Evolutionary conservation across 2,113 vertebrate species (phyloP), one percentile per base, ranked within the genome.

Genomic region (Engystomops pustulosus): DNA sequence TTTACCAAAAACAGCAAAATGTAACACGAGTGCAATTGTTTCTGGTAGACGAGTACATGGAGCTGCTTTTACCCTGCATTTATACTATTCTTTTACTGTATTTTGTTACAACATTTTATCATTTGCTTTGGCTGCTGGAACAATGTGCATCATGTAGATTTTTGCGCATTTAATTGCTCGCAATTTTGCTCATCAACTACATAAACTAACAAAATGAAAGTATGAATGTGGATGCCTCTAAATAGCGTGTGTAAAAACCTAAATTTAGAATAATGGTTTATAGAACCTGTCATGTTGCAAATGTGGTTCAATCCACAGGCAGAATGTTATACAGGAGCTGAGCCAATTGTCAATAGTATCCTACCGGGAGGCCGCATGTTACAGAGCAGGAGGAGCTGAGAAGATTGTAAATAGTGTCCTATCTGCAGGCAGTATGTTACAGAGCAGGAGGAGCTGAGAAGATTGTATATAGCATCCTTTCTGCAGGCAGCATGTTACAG

Each of bases 161-260:
- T 80, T 79, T 62, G 30, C 44, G 58, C 25, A 47, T 45, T 45
- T 67, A 79, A 67, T 65, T 67, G 25, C 41, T 44, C 30, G 58
- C 58, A 27, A 30, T 68, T 80, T 65, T 32, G 36, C 44, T 67
- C 10, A 14, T 80, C 38, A 34, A 67, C 27, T 80, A 14, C 20
- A 6, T 41, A 49, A 47, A 67, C 15, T 53, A 36, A 8, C 23
- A 53, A 81, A 25, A 65, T 65, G 7, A 65, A 44, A 47, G 12
- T 49, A 49, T 3, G 14, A 44, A 30, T 65, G 58, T 45, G 58
- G 55, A 38, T 53, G 53, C 12, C 55, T 25, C 23, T 60, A n/a
- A 23, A 60, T 38, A 18, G 17, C 9, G 12, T 79, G 7, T 65
- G 34, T 65, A 45, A 32, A 45, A 65, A 9, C 14, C 11, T 15